Evolutionary conservation across 2,888 invertebrate genomes (phyloP).

Genomic region (Meteorus cinctellus): DNA sequence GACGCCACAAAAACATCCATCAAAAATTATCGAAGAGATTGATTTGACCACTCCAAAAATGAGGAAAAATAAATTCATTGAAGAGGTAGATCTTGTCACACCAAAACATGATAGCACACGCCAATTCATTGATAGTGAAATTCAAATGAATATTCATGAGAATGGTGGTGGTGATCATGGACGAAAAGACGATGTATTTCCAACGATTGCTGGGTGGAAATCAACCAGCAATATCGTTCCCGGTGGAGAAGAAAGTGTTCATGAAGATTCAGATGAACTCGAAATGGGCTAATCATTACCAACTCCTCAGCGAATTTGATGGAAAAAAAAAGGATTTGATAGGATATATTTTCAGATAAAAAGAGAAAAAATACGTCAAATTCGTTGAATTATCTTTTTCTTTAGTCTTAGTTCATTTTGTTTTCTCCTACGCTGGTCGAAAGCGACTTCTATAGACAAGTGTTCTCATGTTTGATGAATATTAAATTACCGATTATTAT

Average conservation of each 20-base stretch:
- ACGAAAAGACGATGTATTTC: constrained; percentile 40
- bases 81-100: constrained; percentile 59
- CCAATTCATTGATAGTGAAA: constrained; percentile 54
- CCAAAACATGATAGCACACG: constrained; percentile 51
- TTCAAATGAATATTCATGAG: constrained; percentile 26
- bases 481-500: neutral
- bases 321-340: neutral
- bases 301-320: neutral
- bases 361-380: neutral
- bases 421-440: constrained; percentile 40
- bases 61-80: constrained; percentile 41
- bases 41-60: constrained; percentile 55
- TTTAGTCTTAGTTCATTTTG: neutral
- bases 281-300: constrained; percentile 44
- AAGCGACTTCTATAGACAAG: constrained; percentile 19
- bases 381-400: neutral
- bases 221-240: constrained; percentile 47
- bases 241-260: constrained; percentile 58
- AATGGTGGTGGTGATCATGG: constrained; percentile 36
- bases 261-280: constrained; percentile 54
- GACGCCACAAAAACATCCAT: constrained; percentile 15
- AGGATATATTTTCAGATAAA: constrained; percentile 19
- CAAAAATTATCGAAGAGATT: constrained; percentile 50
- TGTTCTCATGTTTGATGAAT: constrained; percentile 11
- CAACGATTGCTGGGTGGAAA: constrained; percentile 18